Conservation (phyloP, 2,888 invertebrate genomes). For the Timandra comae region DNA sequence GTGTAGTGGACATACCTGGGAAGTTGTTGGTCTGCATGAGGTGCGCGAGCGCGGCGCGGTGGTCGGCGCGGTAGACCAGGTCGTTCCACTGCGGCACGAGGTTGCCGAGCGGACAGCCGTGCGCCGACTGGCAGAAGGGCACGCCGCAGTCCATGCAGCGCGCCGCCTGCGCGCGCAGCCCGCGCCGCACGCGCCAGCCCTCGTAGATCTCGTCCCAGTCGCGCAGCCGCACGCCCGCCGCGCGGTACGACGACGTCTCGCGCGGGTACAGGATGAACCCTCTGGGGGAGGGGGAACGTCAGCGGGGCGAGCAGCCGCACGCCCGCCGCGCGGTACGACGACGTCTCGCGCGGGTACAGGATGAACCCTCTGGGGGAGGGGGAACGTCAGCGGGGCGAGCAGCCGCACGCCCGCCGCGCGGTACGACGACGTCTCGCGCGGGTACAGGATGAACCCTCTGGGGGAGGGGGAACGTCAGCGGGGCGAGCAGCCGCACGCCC, state of each 20-base stretch:
- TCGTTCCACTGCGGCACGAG: slow-evolving; percentile 99
- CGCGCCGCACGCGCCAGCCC: slow-evolving; percentile 88
- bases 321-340: slow-evolving; percentile 89
- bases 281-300: too few species aligned
- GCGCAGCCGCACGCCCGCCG: slow-evolving; percentile 87
- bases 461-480: too few species aligned
- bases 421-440: slow-evolving; percentile 91
- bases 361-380: slow-evolving; percentile 94
- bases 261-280: slow-evolving; percentile 98
- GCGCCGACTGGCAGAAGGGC: slow-evolving; percentile 88
- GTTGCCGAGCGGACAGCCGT: slow-evolving; percentile 98
- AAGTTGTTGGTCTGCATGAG: slow-evolving; percentile 99
- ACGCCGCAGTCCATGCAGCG: slow-evolving; percentile 99
- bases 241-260: slow-evolving; percentile 90
- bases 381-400: too few species aligned
- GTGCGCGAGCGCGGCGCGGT: slow-evolving; percentile 95
- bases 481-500: slow-evolving; percentile 89
- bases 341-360: slow-evolving; percentile 94
- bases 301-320: slow-evolving; percentile 91
- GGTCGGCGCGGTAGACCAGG: slow-evolving; percentile 94
- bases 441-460: slow-evolving; percentile 97
- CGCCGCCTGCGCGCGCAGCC: slow-evolving; percentile 93
- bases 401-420: slow-evolving; percentile 89
- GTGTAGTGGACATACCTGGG: too few species aligned
- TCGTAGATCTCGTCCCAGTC: slow-evolving; percentile 99